Evolutionary conservation across 2,888 invertebrate genomes (phyloP).

Genomic region (Cantharis rustica): DNA sequence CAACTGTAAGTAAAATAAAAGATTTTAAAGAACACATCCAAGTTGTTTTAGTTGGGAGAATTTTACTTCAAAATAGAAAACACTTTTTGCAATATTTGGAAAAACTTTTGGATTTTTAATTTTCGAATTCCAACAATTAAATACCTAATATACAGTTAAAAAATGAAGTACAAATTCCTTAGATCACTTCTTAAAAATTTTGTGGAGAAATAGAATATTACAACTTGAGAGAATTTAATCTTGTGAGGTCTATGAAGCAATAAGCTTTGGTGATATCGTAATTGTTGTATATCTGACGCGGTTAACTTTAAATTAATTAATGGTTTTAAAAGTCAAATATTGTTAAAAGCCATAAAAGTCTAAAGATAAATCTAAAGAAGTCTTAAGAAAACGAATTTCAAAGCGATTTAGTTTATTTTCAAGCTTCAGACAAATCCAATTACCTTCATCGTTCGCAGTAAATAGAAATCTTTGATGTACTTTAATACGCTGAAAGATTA

Average conservation of each 20-base stretch:
- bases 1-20: background rate
- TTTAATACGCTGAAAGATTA: slow-evolving; percentile 52
- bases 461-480: slow-evolving; percentile 52
- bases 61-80: background rate
- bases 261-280: background rate
- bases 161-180: background rate
- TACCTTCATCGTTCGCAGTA: slow-evolving; percentile 48
- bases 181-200: background rate
- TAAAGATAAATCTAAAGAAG: slow-evolving; percentile 26
- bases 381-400: slow-evolving; percentile 27
- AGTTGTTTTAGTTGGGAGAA: background rate
- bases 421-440: slow-evolving; percentile 48
- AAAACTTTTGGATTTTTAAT: background rate
- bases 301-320: slow-evolving; percentile 17
- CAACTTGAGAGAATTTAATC: background rate
- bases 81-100: background rate
- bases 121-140: background rate
- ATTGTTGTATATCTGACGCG: background rate
- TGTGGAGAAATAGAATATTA: background rate
- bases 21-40: background rate
- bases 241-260: background rate
- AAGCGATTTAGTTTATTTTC: slow-evolving; percentile 43
- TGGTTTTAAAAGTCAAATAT: slow-evolving; percentile 18
- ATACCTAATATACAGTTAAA: background rate
- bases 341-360: slow-evolving; percentile 14